phyloP scores from a whole-genome alignment of 2,888 invertebrate species.

The Camptogramma bilineatum region DNA sequence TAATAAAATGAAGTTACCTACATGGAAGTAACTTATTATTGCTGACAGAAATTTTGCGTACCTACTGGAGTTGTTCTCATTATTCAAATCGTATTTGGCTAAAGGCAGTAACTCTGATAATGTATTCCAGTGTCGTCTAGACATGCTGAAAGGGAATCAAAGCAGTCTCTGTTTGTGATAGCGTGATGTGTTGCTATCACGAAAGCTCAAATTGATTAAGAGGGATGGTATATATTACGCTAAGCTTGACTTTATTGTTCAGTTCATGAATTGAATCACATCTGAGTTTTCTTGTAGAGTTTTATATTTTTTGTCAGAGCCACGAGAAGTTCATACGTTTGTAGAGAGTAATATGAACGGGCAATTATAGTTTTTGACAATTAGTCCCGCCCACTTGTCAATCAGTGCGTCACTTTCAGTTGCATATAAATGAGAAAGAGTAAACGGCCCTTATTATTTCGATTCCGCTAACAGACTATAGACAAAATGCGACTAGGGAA shows the following conservation, averaged over 20 bases:
- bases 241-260: not conserved
- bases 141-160: conserved; percentile 28
- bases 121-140: conserved; percentile 18
- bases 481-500: too few relatives aligned
- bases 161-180: conserved; percentile 29
- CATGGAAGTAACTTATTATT: not conserved
- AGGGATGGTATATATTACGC: conserved; percentile 18
- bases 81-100: conserved; percentile 6
- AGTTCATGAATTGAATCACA: not conserved
- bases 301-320: too few relatives aligned
- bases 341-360: too few relatives aligned
- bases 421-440: too few relatives aligned
- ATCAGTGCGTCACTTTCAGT: too few relatives aligned
- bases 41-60: not conserved
- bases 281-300: too few relatives aligned
- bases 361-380: too few relatives aligned
- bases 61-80: not conserved
- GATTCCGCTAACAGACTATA: too few relatives aligned
- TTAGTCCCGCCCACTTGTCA: too few relatives aligned
- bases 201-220: conserved; percentile 40
- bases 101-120: conserved; percentile 3
- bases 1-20: not conserved
- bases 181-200: conserved; percentile 35
- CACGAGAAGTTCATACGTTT: too few relatives aligned
- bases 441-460: too few relatives aligned